phyloP scores from a whole-genome alignment of 2,888 invertebrate genomes.

The Caenorhabditis becei region DNA sequence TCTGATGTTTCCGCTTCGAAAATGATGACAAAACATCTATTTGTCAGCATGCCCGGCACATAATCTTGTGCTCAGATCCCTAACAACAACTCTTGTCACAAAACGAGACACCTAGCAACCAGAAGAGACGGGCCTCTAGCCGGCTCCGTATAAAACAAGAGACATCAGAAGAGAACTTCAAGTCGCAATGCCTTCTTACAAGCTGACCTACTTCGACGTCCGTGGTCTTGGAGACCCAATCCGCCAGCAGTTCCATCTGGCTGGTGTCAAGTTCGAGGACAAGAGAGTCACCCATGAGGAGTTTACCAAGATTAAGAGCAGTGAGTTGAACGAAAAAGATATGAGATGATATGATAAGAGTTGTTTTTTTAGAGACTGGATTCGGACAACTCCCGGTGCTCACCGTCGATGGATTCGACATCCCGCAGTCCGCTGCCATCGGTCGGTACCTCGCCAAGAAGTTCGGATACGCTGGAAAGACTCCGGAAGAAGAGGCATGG shows the following conservation, averaged over 20 bases:
- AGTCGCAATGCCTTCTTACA: slow-evolving; percentile 65
- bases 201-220: slow-evolving; percentile 58
- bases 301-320: slow-evolving; percentile 16
- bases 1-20: too few relatives aligned
- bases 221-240: slow-evolving; percentile 59
- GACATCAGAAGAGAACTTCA: too few relatives aligned
- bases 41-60: too few relatives aligned
- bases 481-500: slow-evolving; percentile 50
- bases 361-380: neutral
- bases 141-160: too few relatives aligned
- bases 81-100: too few relatives aligned
- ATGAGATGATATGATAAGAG: too few relatives aligned
- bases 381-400: slow-evolving; percentile 51
- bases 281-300: slow-evolving; percentile 16
- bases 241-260: slow-evolving; percentile 53
- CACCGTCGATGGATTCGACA: slow-evolving; percentile 44
- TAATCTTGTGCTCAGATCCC: too few relatives aligned
- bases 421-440: slow-evolving; percentile 47
- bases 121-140: too few relatives aligned
- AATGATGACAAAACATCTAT: neutral
- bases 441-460: slow-evolving; percentile 42
- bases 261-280: slow-evolving; percentile 49
- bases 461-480: slow-evolving; percentile 54
- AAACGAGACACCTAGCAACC: too few relatives aligned
- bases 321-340: neutral